Evolutionary conservation across 2,888 invertebrate species (phyloP).

Genomic region (Podotricha telesiphe): DNA sequence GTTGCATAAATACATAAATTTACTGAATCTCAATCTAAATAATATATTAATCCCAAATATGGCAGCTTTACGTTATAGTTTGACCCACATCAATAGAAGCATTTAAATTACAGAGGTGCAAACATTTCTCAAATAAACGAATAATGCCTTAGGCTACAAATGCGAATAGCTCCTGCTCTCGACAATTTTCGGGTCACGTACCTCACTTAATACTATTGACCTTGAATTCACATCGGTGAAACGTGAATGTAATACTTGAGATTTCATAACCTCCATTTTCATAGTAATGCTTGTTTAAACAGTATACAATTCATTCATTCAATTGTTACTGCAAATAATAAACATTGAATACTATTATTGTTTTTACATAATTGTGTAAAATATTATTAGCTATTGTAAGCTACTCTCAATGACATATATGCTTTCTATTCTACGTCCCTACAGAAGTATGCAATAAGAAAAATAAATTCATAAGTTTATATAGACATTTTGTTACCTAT

Average conservation of each 20-base stretch:
- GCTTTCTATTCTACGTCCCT: background rate
- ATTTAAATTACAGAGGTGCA: conserved; percentile 16
- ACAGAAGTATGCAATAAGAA: background rate
- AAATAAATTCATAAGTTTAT: background rate
- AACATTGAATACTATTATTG: background rate
- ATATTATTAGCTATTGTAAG: background rate
- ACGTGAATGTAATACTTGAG: conserved; percentile 31
- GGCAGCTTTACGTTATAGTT: conserved; percentile 1
- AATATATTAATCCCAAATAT: conserved; percentile 2
- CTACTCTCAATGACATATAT: background rate
- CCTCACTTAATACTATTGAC: conserved; percentile 40
- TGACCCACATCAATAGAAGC: conserved; percentile 17
- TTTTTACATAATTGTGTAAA: background rate
- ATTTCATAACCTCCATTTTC: conserved; percentile 2
- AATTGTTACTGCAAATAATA: background rate
- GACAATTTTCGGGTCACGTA: conserved; percentile 40
- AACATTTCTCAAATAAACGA: conserved; percentile 21
- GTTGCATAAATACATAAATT: background rate
- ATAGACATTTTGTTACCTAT: too few relatives aligned
- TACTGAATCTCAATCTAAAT: background rate
- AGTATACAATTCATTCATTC: background rate
- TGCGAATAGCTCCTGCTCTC: conserved; percentile 34
- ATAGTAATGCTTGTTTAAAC: background rate
- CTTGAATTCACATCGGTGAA: conserved; percentile 34
- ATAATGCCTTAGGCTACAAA: conserved; percentile 30